Conservation (phyloP, 2,113 vertebrate genomes). For the Neogobius melanostomus region DNA sequence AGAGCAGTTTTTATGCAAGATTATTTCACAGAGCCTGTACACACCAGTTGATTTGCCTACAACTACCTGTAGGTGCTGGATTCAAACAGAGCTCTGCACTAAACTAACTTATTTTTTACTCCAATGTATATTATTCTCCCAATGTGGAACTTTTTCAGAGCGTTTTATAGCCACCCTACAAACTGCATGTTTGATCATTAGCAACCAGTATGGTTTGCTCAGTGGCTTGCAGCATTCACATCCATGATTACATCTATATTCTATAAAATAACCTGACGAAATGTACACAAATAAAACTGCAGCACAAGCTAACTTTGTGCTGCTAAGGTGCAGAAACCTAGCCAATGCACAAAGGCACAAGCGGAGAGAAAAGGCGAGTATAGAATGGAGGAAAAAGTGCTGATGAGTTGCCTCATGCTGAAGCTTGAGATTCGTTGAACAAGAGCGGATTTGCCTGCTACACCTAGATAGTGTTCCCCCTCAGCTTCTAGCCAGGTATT, state of each 20-base stretch:
- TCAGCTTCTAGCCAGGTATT: slow-evolving; percentile 76
- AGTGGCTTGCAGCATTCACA: slow-evolving; percentile 58
- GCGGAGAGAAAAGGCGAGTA: slow-evolving; percentile 25
- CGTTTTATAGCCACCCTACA: slow-evolving; percentile 60
- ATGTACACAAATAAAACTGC: slow-evolving; percentile 67
- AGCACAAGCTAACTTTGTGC: slow-evolving; percentile 62
- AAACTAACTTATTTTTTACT: slow-evolving; percentile 2
- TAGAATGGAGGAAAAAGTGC: slow-evolving; percentile 60
- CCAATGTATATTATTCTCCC: slow-evolving; percentile 40
- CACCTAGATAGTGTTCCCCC: slow-evolving; percentile 73
- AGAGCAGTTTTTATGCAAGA: no score
- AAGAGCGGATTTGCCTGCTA: slow-evolving; percentile 78
- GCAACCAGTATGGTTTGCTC: slow-evolving; percentile 64
- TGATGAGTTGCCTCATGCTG: slow-evolving; percentile 63
- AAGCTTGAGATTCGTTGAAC: slow-evolving; percentile 65
- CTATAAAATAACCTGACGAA: slow-evolving; percentile 56
- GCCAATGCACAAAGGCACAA: slow-evolving; percentile 42
- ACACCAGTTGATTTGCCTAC: neutral
- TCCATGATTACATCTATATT: slow-evolving; percentile 63
- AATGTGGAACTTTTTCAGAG: slow-evolving; percentile 31
- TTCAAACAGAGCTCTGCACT: neutral
- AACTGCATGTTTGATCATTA: slow-evolving; percentile 71
- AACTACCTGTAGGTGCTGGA: neutral
- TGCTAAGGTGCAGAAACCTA: slow-evolving; percentile 45
- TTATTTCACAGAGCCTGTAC: no score